phyloP scores from a whole-genome alignment of 2,113 vertebrate genomes.

The Gallinago media region DNA sequence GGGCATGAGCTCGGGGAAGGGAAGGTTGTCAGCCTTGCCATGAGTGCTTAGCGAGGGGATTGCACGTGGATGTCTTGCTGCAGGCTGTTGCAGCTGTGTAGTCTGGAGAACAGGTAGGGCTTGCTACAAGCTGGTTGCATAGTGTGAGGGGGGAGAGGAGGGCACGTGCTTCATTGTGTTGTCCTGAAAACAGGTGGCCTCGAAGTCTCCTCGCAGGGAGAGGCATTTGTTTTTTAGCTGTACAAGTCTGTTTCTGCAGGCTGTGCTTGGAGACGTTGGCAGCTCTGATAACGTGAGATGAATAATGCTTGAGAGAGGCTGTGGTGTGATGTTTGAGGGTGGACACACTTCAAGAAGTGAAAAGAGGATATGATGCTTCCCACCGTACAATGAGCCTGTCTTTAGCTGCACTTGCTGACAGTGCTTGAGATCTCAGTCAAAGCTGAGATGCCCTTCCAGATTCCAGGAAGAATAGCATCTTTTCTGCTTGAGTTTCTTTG shows the following conservation, averaged over 20 bases:
- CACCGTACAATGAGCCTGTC: not conserved
- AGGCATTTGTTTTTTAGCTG: conserved; percentile 15
- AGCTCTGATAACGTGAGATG: conserved; percentile 47
- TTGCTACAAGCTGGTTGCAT: not conserved
- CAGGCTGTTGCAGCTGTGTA: not conserved
- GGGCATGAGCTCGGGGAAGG: not conserved
- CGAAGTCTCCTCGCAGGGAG: not conserved
- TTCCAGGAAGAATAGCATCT: not conserved
- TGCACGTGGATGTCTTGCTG: not conserved
- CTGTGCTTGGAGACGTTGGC: conserved; percentile 45
- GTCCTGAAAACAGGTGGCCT: not conserved
- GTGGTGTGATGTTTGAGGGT: conserved; percentile 65
- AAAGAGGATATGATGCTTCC: not conserved
- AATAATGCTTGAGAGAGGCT: conserved; percentile 35
- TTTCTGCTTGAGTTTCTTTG: not conserved
- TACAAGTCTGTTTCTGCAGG: conserved; percentile 13
- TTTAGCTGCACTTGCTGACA: conserved; percentile 20
- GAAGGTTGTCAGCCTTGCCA: not conserved
- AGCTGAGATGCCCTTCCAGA: not conserved
- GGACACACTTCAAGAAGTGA: conserved; percentile 24
- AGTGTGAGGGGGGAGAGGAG: not conserved
- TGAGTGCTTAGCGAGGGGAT: not conserved
- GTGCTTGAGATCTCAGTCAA: not conserved
- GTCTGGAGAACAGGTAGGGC: not conserved
- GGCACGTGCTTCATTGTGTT: not conserved